Percentiles rank a stretch among this genome's conserved stretches.
Conservation (phyloP, 2,888 invertebrate species). For the Drymonia ruficornis region DNA sequence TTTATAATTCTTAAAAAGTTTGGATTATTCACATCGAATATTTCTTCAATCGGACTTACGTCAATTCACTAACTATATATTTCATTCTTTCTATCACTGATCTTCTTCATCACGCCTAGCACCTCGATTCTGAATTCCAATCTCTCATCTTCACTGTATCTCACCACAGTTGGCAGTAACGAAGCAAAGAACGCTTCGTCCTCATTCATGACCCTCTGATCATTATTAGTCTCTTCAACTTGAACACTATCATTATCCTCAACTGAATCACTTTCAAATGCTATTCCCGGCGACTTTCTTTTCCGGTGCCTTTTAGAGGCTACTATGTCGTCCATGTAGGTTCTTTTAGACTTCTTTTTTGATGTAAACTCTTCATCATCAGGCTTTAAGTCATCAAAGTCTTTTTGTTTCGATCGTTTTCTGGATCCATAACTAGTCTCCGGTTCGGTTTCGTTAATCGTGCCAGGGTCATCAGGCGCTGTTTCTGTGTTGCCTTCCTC, state of each 20-base stretch:
- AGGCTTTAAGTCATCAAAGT: slow-evolving; percentile 17
- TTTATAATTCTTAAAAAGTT: no score
- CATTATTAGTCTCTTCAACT: slow-evolving; percentile 53
- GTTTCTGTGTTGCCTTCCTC: slow-evolving; percentile 33
- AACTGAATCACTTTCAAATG: slow-evolving; percentile 10
- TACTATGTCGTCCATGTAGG: slow-evolving; percentile 17
- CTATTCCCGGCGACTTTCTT: slow-evolving; percentile 18
- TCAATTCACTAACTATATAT: neutral
- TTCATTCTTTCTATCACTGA: slow-evolving; percentile 57
- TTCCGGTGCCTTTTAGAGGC: slow-evolving; percentile 16
- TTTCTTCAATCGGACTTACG: no score
- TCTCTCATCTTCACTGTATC: slow-evolving; percentile 71
- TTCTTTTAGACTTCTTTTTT: slow-evolving; percentile 44
- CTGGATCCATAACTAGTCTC: slow-evolving; percentile 15
- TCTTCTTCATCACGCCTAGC: slow-evolving; percentile 66
- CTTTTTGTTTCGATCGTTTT: slow-evolving; percentile 15
- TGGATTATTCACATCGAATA: no score
- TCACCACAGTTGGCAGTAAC: slow-evolving; percentile 69
- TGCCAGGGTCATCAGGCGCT: slow-evolving; percentile 21
- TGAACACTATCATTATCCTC: slow-evolving; percentile 48
- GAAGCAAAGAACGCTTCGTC: slow-evolving; percentile 80
- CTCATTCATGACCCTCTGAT: slow-evolving; percentile 75
- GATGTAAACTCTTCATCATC: slow-evolving; percentile 14
- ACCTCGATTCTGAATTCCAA: slow-evolving; percentile 75
- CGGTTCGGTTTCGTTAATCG: slow-evolving; percentile 34